Conservation (phyloP, 2,888 invertebrate genomes). For the Eupeodes luniger region DNA sequence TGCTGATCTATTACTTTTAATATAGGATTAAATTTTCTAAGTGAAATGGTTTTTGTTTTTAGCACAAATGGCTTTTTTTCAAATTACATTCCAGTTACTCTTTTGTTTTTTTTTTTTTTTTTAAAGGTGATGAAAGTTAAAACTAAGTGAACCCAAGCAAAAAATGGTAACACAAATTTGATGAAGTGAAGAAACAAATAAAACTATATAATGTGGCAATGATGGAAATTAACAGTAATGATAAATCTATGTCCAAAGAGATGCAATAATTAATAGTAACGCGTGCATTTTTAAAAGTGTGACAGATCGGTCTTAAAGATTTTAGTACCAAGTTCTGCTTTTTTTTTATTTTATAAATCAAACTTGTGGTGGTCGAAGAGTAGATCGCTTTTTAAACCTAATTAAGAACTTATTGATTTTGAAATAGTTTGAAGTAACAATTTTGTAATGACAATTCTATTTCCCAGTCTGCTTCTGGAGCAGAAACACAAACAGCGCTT, state of each 20-base stretch:
- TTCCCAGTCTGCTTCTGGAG: too few relatives aligned
- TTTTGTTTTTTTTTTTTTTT: slow-evolving; percentile 14
- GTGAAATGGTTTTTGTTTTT: slow-evolving; percentile 9
- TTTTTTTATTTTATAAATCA: too few relatives aligned
- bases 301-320: too few relatives aligned
- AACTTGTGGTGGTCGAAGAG: too few relatives aligned
- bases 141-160: slow-evolving; percentile 60
- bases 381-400: too few relatives aligned
- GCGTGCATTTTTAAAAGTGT: slow-evolving; percentile 6
- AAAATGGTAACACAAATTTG: slow-evolving; percentile 21
- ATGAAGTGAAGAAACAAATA: slow-evolving; percentile 39
- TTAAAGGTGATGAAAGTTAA: slow-evolving; percentile 17
- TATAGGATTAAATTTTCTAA: not conserved
- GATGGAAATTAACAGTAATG: not conserved
- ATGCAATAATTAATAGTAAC: slow-evolving; percentile 27
- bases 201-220: slow-evolving; percentile 25
- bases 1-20: slow-evolving; percentile 30
- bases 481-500: too few relatives aligned
- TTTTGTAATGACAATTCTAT: too few relatives aligned
- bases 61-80: slow-evolving; percentile 35
- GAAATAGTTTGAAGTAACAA: too few relatives aligned
- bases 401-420: too few relatives aligned
- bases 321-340: too few relatives aligned
- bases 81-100: slow-evolving; percentile 59
- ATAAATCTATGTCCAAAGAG: slow-evolving; percentile 13